Conservation (phyloP, 2,113 vertebrate genomes). For the Nettapus auritus region DNA sequence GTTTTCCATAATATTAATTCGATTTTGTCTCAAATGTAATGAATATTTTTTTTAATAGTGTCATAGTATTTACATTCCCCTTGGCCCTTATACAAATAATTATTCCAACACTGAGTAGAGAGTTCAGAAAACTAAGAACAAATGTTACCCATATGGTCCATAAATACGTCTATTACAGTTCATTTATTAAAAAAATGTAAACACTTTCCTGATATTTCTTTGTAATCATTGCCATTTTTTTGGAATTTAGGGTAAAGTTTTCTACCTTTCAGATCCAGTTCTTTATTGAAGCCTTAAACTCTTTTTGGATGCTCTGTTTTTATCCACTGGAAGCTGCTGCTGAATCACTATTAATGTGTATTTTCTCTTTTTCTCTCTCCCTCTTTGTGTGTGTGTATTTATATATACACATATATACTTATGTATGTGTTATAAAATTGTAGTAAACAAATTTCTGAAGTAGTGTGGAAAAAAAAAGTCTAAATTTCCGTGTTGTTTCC, state of each 20-base stretch:
- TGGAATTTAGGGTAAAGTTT: background rate
- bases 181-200: background rate
- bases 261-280: background rate
- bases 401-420: no score
- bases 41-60: background rate
- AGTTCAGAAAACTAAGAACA: background rate
- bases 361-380: background rate
- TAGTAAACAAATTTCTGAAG: background rate
- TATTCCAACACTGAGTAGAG: background rate
- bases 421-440: no score
- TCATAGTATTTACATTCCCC: background rate
- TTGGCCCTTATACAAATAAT: background rate
- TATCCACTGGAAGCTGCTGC: background rate
- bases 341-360: background rate
- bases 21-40: background rate
- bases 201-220: background rate
- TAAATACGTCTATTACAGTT: background rate
- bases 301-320: background rate
- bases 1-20: background rate
- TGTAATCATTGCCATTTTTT: background rate
- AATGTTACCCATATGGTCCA: background rate
- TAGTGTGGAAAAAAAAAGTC: background rate
- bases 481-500: background rate
- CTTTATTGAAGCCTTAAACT: background rate
- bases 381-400: background rate